Evolutionary conservation across 2,113 vertebrate species (phyloP), one percentile per base, ranked within the genome.

Genomic region (Fregetta grallaria): DNA sequence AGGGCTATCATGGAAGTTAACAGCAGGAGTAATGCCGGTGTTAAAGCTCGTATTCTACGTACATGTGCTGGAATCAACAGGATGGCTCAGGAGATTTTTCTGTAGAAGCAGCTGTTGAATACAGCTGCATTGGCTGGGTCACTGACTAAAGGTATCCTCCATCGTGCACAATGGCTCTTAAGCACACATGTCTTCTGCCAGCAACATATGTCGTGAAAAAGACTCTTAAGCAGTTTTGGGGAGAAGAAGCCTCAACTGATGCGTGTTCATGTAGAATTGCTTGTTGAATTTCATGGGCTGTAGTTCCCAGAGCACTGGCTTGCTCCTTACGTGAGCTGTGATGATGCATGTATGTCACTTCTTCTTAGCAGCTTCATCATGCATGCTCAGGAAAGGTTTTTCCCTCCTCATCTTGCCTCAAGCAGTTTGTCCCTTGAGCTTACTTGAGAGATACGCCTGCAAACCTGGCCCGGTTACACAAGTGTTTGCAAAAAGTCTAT

Each of bases 121-220:
- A 13, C 59, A 84, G 65, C 67, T 96, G 42, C 26, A 12, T 17
- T 81, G 87, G 34, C 55, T 70, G 86, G 23, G 53, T 76, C 29
- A 3, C 18, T 66, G 25, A 2, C 18, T 71, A 10, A 26, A 73
- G 86, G 53, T 58, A 34, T 75, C 52, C 36, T 92, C 53, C 58
- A 23, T 74, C 3, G 2, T 32, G 16, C 34, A 22, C 0, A 0
- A 18, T 13, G 40, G 18, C 53, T 88, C 36, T 71, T 44, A 14
- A 79, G 38, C 30, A 53, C 30, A 68, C 26, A 13, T n/a, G n/a
- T 72, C 30, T 59, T 84, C 45, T 85, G 23, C 7, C 21, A 68
- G 42, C 12, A 52, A 4, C 13, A 11, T 2, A 4, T 13, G 8
- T 16, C 38, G 34, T 40, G 40, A 15, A 47, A 38, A n/a, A 75